phyloP scores from a whole-genome alignment of 2,888 invertebrate species.

The Dryomyza anilis region DNA sequence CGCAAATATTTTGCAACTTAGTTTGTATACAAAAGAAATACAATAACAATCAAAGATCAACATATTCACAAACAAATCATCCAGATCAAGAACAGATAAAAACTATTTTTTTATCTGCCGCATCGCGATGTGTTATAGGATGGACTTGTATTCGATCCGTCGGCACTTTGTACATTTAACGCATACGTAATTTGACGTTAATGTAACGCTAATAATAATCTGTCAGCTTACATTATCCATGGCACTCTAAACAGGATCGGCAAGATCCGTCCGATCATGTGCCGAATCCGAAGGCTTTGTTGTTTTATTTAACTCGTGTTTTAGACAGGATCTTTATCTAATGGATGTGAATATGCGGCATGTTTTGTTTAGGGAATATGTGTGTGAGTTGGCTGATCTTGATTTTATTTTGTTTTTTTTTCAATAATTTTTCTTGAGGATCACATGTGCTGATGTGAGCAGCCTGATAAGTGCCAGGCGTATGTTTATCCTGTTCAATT shows the following conservation, averaged over 20 bases:
- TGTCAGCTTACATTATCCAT: conserved; percentile 49
- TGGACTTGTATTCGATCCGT: background rate
- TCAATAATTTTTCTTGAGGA: no score
- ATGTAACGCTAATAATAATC: conserved; percentile 57
- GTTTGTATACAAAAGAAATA: no score
- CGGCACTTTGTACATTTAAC: conserved; percentile 7
- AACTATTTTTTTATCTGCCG: no score
- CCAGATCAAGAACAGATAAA: no score
- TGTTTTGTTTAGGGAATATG: no score
- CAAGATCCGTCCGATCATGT: background rate
- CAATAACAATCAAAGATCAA: no score
- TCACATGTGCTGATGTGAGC: conserved; percentile 8
- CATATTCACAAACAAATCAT: no score
- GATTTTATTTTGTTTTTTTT: background rate
- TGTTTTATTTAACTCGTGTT: background rate
- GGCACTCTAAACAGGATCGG: conserved; percentile 15
- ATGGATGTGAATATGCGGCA: conserved; percentile 22
- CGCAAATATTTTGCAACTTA: no score
- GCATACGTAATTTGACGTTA: conserved; percentile 54
- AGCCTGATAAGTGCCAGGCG: background rate
- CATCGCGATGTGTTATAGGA: no score
- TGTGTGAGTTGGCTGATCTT: conserved; percentile 30
- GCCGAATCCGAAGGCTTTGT: conserved; percentile 2
- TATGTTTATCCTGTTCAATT: conserved; percentile 21
- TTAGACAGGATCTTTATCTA: conserved; percentile 40